Evolutionary conservation across 2,113 vertebrate species (phyloP), one percentile per base, ranked within the genome.

Genomic region (Pogonocichla stellata): DNA sequence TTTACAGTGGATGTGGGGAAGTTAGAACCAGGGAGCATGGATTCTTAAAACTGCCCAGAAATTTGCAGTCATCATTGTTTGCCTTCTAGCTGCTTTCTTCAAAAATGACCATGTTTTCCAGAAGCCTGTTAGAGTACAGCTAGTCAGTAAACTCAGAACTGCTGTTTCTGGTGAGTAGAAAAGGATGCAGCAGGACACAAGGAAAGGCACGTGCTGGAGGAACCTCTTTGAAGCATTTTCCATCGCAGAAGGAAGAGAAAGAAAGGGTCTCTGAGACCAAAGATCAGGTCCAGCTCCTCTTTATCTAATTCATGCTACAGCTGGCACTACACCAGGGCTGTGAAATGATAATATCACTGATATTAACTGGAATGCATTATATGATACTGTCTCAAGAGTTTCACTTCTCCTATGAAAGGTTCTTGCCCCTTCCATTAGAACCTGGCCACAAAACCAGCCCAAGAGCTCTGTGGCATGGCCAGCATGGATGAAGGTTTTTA

Each of bases 391-490:
- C 51, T 47, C 51, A 17, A 69, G 62, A 56, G 15, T 50, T 62
- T 57, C 29, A 38, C 24, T 43, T 72, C 74, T 93, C 33, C 34
- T 10, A 0, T 45, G 62, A 56, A 75, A 69, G 11, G 50, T 61
- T 95, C 58, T 69, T 90, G 62, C 66, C 43, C 65, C 9, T 92
- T 95, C 38, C 40, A n/a, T 88, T 86, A 65, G 66, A 54, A 26
- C 2, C 14, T 34, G 33, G 34, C 19, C 78, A 61, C 64, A 84
- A 48, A 87, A 58, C 0, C 34, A 31, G 40, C 15, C 40, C n/a
- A 6, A 24, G 58, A 69, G n/a, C 40, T 29, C 31, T 74, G 54
- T 67, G 88, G 14, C 17, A 4, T 12, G 29, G 53, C 43, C 74
- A 62, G 50, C 25, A 38, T n/a, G 29, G 36, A 12, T 53, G 17